A percentile compares a stretch with the other conserved stretches of the same genome.
Evolutionary conservation across 2,888 invertebrate species (phyloP).

Genomic region (Lithosia quadra): DNA sequence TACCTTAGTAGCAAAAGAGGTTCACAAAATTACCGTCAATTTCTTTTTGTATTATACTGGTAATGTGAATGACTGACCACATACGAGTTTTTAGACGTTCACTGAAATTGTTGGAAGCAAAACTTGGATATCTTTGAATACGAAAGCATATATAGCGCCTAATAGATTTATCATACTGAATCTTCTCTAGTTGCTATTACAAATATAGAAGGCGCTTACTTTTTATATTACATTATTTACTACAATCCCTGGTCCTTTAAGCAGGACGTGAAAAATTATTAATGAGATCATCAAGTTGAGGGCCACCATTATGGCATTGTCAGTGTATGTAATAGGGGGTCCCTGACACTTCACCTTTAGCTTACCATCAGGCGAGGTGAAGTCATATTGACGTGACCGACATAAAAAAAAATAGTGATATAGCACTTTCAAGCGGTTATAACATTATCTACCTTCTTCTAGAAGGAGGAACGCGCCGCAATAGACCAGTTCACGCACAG

Average conservation of each 20-base stretch:
- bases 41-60: background rate
- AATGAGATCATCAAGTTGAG: no score
- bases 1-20: background rate
- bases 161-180: background rate
- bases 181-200: background rate
- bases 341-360: no score
- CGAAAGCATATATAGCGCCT: background rate
- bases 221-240: background rate
- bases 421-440: no score
- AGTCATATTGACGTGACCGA: no score
- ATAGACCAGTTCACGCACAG: conserved; percentile 80
- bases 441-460: conserved; percentile 15
- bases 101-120: no score
- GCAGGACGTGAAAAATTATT: no score
- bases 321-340: no score
- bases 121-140: no score
- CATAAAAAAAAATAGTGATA: no score
- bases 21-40: background rate
- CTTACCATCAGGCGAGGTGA: no score
- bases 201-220: background rate
- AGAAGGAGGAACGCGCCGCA: conserved; percentile 78
- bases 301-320: no score
- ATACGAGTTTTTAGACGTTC: background rate
- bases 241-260: no score
- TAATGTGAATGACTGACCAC: background rate